Percentiles rank a stretch among this genome's conserved stretches.
phyloP scores from a whole-genome alignment of 2,113 vertebrate genomes.

The Murina feae region DNA sequence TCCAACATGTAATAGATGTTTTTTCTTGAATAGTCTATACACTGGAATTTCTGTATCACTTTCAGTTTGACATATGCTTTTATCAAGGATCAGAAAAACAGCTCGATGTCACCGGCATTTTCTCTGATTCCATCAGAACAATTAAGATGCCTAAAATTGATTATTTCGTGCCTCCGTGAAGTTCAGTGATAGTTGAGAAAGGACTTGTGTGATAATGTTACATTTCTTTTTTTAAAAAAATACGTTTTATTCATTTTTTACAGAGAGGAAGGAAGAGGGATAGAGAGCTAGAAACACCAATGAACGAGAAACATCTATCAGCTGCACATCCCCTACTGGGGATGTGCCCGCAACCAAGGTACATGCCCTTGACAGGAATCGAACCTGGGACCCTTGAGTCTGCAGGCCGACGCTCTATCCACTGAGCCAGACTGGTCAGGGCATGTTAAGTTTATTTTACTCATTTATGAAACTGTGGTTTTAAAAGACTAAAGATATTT shows the following conservation, averaged over 20 bases:
- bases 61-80: not conserved
- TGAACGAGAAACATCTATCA: too few relatives aligned
- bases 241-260: too few relatives aligned
- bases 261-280: too few relatives aligned
- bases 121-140: not conserved
- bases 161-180: not conserved
- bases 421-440: too few relatives aligned
- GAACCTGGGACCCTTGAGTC: too few relatives aligned
- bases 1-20: not conserved
- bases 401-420: too few relatives aligned
- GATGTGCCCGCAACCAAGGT: too few relatives aligned
- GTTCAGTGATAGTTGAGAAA: not conserved
- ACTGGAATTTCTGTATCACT: not conserved
- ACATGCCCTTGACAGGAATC: too few relatives aligned
- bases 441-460: not conserved
- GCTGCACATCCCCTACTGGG: too few relatives aligned
- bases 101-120: not conserved
- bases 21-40: not conserved
- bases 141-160: not conserved
- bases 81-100: conserved; percentile 38
- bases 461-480: not conserved
- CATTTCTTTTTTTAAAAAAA: too few relatives aligned
- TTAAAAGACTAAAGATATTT: not conserved
- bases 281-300: too few relatives aligned
- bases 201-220: not conserved